A percentile compares a stretch with the other conserved stretches of the same genome.
phyloP scores from a whole-genome alignment of 1,140 invertebrate genomes.

The Drosophila cardini region DNA sequence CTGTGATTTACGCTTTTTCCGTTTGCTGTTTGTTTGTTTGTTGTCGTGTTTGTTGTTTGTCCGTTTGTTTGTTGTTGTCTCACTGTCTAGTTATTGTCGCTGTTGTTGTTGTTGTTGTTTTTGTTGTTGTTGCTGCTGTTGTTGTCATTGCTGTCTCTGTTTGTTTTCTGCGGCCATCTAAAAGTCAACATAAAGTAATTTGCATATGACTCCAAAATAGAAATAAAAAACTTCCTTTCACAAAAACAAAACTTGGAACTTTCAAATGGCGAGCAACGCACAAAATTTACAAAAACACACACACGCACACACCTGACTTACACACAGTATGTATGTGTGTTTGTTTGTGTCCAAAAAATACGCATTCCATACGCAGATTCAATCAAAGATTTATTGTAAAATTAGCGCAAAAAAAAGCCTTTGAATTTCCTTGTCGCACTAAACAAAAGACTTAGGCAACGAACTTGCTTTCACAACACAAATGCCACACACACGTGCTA shows the following conservation, averaged over 20 bases:
- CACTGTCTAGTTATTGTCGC: constrained; percentile 20
- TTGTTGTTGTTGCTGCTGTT: constrained; percentile 22
- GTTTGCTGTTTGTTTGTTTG: constrained; percentile 49
- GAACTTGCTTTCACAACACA: constrained; percentile 80
- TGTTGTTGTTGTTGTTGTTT: constrained; percentile 37
- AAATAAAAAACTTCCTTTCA: constrained; percentile 67
- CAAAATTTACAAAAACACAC: constrained; percentile 39
- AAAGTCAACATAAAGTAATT: constrained; percentile 62
- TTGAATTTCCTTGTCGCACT: constrained; percentile 55
- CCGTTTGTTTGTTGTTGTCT: constrained; percentile 23
- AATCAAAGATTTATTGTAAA: constrained; percentile 44
- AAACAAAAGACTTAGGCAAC: constrained; percentile 81
- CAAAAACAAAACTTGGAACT: constrained; percentile 63
- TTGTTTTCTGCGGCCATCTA: constrained; percentile 25
- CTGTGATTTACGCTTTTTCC: constrained; percentile 57
- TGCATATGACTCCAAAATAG: constrained; percentile 67
- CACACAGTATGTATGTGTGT: too few species aligned
- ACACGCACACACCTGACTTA: not conserved
- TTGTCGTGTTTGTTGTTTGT: constrained; percentile 28
- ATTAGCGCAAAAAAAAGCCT: constrained; percentile 55
- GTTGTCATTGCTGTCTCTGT: constrained; percentile 34
- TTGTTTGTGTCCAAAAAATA: too few species aligned
- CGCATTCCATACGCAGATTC: not conserved
- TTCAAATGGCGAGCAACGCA: constrained; percentile 74
- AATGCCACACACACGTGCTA: constrained; percentile 17